Conservation (phyloP, 2,797 vertebrate genomes). For the Enteromius thamalakanensis region DNA sequence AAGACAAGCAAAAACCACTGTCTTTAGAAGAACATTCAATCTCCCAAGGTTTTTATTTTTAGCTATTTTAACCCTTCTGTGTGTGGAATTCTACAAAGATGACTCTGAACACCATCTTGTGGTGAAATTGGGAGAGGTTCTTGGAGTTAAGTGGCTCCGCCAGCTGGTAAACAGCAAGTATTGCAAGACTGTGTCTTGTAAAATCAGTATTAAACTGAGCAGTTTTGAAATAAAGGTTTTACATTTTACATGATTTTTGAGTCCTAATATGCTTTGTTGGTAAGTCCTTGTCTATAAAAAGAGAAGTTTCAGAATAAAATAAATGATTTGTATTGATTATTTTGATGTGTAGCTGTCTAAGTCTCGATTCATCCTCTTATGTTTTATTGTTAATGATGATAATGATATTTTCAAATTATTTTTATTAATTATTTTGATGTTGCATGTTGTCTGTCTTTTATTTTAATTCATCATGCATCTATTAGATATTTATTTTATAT, state of each 20-base stretch:
- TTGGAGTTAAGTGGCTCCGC: neutral
- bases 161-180: conserved; percentile 38
- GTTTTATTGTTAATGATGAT: neutral
- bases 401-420: neutral
- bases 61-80: neutral
- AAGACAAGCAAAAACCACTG: neutral
- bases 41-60: no score
- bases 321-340: neutral
- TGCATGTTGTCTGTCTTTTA: neutral
- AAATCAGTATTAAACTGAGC: neutral
- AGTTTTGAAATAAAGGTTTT: neutral
- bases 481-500: neutral
- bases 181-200: neutral
- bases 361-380: neutral
- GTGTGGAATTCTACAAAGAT: neutral
- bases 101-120: conserved; percentile 40
- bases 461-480: neutral
- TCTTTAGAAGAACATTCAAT: neutral
- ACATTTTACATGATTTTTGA: neutral
- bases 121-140: conserved; percentile 26
- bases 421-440: neutral
- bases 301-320: neutral
- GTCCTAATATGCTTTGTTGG: neutral
- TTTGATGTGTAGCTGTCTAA: neutral
- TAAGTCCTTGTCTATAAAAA: neutral